Percentiles rank a stretch among this genome's conserved stretches.
These are phyloP conservation scores for Aepyceros melampus DNA, from an alignment of 2,113 vertebrate genomes.

Conservation along the genomic window DNA sequence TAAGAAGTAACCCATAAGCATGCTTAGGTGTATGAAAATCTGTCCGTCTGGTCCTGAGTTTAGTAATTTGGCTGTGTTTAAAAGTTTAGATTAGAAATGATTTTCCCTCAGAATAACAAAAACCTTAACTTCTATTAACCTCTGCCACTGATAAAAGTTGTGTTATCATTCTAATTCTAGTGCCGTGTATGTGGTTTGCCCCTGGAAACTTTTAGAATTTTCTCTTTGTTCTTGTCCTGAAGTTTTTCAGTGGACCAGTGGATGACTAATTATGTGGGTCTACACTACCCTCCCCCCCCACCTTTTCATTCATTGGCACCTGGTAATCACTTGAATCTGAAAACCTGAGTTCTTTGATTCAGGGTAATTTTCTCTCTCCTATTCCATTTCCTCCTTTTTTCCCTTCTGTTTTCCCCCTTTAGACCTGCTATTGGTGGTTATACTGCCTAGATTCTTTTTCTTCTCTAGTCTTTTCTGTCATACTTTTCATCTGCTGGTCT, in stretches of 20 bases:
- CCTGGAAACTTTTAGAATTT: background rate
- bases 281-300: fast-evolving
- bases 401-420: background rate
- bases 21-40: background rate
- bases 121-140: background rate
- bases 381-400: background rate
- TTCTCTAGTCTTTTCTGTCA: background rate
- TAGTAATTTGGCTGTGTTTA: background rate
- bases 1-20: background rate
- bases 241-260: background rate
- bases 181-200: background rate
- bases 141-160: background rate
- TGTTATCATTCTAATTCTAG: background rate
- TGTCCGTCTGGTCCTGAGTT: background rate
- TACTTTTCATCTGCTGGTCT: background rate
- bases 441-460: background rate
- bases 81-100: background rate
- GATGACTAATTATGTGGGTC: background rate
- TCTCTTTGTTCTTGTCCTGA: background rate
- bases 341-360: background rate
- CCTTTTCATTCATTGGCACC: background rate
- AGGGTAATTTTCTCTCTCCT: background rate
- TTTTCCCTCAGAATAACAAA: background rate
- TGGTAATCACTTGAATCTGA: background rate
- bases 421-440: background rate